Evolutionary conservation across 2,113 vertebrate species (phyloP).

Genomic region (Lathamus discolor): DNA sequence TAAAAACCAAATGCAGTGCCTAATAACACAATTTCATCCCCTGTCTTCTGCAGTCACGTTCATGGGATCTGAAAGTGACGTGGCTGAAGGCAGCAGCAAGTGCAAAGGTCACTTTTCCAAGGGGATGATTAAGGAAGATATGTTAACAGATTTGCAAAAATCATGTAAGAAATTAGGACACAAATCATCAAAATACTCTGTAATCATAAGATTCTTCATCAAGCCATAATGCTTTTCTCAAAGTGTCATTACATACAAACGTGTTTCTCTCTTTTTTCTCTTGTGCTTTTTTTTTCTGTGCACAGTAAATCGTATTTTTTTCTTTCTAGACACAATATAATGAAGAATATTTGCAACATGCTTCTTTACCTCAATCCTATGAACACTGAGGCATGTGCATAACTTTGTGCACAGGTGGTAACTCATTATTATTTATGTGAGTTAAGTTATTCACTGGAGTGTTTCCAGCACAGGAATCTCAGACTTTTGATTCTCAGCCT

Average conservation of each 20-base stretch:
- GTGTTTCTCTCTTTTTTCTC: neutral
- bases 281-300: neutral
- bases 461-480: slow-evolving; percentile 37
- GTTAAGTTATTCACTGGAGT: neutral
- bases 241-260: slow-evolving; percentile 1
- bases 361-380: neutral
- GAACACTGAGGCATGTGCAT: neutral
- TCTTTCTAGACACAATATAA: neutral
- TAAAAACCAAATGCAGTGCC: neutral
- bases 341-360: neutral
- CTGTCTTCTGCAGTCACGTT: neutral
- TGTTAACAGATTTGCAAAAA: neutral
- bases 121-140: neutral
- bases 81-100: neutral
- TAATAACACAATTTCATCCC: neutral
- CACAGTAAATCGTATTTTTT: neutral
- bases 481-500: neutral
- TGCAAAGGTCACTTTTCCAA: neutral
- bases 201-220: neutral
- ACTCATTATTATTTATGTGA: slow-evolving; percentile 37
- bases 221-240: neutral
- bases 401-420: slow-evolving; percentile 12
- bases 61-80: neutral
- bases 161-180: neutral
- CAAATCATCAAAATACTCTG: neutral